Evolutionary conservation across 1,140 invertebrate species (phyloP), one percentile per base, ranked within the genome.

Genomic region (Solen grandis): DNA sequence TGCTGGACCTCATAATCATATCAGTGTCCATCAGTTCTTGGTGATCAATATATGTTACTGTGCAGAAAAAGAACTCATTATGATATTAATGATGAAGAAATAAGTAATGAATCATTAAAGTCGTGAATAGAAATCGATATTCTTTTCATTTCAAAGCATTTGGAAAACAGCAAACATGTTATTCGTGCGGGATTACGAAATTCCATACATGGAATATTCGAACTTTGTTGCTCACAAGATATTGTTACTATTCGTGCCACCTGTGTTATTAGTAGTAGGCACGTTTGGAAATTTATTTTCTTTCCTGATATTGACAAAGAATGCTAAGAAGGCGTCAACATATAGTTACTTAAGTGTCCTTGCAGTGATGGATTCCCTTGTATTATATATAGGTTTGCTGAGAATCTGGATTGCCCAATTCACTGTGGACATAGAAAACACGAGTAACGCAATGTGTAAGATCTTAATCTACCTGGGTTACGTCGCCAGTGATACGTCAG

Each of bases 231-330:
- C 52, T 22, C 74, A 77, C 14, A 77, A 68, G 46, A 22, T 52
- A 55, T 38, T 77, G 41, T 27, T 54, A 14, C 60, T 90, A 0
- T 86, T 87, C 68, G 73, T 89, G 2, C 85, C 90, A 4, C 89
- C 88, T 0, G 50, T 90, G 4, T 57, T 92, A 10, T 66, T 91
- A 3, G 25, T 88, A 0, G 31, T 92, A 10, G 90, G 90, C 10
- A 89, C 90, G 0, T 73, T 91, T 13, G 91, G 91, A 2, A 92
- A 92, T 68, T 50, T 87, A 33, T 84, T 91, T 63, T 86, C 87
- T 2, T 88, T 91, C 55, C 52, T 86, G 0, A 85, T 91, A 8
- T 66, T 92, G n/a, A 76, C 81, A 10, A 84, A 83, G 35, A 79
- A 85, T 69, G 54, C 66, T 5, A n/a, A 35, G 19, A 81, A 79